phyloP scores from a whole-genome alignment of 1,140 invertebrate species.

The Leptonema lineaticorne region DNA sequence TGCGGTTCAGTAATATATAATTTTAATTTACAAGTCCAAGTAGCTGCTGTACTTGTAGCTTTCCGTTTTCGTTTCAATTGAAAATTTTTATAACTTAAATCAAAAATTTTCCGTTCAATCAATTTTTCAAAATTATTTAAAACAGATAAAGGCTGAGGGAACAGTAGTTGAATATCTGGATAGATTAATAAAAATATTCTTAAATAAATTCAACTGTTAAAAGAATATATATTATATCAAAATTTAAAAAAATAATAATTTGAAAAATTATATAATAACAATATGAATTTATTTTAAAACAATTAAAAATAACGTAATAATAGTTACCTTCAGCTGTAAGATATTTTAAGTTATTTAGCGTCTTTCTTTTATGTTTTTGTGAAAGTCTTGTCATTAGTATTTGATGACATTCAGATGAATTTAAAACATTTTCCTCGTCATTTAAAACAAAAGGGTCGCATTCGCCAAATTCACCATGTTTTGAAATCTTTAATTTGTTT shows the following conservation, averaged over 20 bases:
- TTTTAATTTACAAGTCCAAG: slow-evolving; percentile 7
- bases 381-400: too few species aligned
- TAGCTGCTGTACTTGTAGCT: background rate
- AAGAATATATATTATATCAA: too few species aligned
- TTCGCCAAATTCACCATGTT: background rate
- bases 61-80: background rate
- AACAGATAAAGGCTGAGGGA: slow-evolving; percentile 1
- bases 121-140: slow-evolving; percentile 4
- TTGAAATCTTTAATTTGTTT: background rate
- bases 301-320: too few species aligned
- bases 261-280: too few species aligned
- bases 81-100: slow-evolving; percentile 2
- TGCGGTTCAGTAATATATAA: background rate
- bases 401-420: too few species aligned
- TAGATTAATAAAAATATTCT: background rate
- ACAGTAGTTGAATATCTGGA: background rate
- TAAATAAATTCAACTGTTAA: background rate
- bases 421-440: too few species aligned
- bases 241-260: too few species aligned
- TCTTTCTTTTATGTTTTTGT: background rate
- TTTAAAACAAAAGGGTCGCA: background rate
- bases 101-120: slow-evolving; percentile 9
- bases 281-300: too few species aligned
- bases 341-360: background rate
- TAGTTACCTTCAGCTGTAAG: background rate